Conservation (phyloP, 2,113 vertebrate species). For the Sitta europaea region DNA sequence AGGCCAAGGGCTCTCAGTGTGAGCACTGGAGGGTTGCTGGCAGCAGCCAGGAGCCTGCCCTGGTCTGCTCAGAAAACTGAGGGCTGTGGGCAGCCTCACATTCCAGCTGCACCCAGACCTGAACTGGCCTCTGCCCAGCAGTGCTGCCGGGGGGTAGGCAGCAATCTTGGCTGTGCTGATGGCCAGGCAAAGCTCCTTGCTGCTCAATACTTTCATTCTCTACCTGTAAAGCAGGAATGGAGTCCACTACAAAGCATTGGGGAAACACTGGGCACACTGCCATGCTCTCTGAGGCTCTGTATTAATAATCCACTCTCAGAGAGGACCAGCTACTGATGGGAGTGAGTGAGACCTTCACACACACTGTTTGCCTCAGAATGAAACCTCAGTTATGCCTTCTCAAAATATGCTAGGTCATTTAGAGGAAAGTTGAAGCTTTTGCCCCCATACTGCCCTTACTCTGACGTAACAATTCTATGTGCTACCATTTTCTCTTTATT, state of each 20-base stretch:
- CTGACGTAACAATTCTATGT: neutral
- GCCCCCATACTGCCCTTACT: neutral
- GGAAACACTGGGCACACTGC: neutral
- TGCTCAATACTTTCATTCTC: neutral
- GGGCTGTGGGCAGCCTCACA: neutral
- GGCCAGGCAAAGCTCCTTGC: neutral
- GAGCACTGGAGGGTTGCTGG: neutral
- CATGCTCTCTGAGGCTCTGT: neutral
- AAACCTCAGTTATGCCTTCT: neutral
- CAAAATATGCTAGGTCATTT: neutral
- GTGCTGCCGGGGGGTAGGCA: neutral
- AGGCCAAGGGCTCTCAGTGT: neutral
- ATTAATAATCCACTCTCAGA: neutral
- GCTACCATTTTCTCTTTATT: neutral
- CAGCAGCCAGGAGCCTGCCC: neutral
- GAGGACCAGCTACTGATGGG: neutral
- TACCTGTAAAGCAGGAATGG: neutral
- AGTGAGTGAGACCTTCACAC: neutral
- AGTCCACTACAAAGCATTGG: neutral
- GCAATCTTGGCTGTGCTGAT: neutral
- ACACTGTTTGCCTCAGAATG: neutral
- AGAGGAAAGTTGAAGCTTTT: neutral
- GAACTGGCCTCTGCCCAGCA: neutral
- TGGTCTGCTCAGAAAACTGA: neutral
- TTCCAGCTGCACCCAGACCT: neutral